Base-by-base conservation (phyloP, 2,113 vertebrate genomes). In the Ibidorhyncha struthersii region DNA sequence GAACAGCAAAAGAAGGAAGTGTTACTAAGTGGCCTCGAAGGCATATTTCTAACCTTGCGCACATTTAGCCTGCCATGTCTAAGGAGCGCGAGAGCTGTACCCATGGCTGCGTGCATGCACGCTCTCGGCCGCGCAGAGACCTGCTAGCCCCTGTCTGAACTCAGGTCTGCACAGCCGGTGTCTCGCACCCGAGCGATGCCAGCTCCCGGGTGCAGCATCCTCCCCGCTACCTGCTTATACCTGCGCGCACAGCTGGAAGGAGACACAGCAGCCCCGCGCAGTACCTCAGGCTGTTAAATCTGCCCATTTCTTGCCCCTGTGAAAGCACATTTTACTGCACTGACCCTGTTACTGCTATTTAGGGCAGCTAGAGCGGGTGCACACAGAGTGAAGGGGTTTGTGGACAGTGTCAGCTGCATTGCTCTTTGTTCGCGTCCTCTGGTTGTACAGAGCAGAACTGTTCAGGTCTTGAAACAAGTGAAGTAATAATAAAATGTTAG, bases 171-270 rank as follows among this genome's bases (percentile, higher is more conserved):
- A 3, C 30, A 47, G 55, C 50, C 1, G 0, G 15, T 6, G 0
- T 47, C 45, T 77, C 1, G 0, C 3, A 1, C 36, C 27, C 4
- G 4, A 6, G 62, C 0, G 9, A 26, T 49, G 53, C 47, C 1
- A 1, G 50, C 58, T 19, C 14, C 55, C 21, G 53, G 17, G 23
- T 5, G 22, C 52, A 53, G 45, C 43, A 76, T 47, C 69, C 50
- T 47, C 52, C 15, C 4, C 0, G 0, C 10, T 7, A 8, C 2
- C 43, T 3, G 34, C 4, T 6, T 61, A 7, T 14, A 2, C 2
- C 47, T 40, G 23, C 12, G 49, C 11, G 23, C 22, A 7, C 22
- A 23, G 49, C 49, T 50, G 49, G 49, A 23, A 13, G 49, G 49
- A 50, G 22, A 50, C 11, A 12, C 49, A 50, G 49, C 49, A 23